These are phyloP conservation scores for Mesembrinibis cayennensis DNA, from an alignment of 2,113 vertebrate genomes.

Conservation along the genomic window DNA sequence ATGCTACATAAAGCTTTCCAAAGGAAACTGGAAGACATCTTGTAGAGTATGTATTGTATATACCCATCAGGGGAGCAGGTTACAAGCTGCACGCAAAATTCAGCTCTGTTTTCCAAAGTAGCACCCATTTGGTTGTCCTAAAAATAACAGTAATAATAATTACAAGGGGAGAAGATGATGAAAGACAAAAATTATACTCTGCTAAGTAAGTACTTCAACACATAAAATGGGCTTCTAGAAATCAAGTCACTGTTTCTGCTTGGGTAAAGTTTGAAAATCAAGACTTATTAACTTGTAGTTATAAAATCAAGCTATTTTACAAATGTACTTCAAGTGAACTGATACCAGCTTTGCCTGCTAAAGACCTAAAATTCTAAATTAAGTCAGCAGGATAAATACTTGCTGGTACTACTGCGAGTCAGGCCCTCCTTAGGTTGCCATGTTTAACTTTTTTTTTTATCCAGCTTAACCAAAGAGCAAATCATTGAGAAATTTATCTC, in stretches of 20 bases:
- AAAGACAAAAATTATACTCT: constrained; percentile 1
- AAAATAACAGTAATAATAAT: constrained; percentile 27
- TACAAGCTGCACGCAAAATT: constrained; percentile 79
- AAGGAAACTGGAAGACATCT: not conserved
- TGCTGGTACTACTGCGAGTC: not conserved
- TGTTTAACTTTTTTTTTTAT: not conserved
- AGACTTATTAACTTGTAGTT: not conserved
- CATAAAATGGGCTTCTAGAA: not conserved
- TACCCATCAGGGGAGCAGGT: constrained; percentile 92
- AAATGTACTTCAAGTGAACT: not conserved
- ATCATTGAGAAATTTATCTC: not conserved
- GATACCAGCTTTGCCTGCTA: not conserved
- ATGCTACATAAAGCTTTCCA: not conserved
- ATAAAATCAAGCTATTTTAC: not conserved
- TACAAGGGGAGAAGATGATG: not conserved
- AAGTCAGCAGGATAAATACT: not conserved
- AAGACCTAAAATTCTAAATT: not conserved
- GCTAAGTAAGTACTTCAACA: not conserved
- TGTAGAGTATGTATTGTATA: not conserved
- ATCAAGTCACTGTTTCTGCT: not conserved
- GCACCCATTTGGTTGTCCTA: constrained; percentile 77
- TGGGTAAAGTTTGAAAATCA: not conserved
- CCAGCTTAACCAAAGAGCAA: not conserved
- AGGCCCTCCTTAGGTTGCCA: not conserved
- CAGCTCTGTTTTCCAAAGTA: constrained; percentile 78